A percentile compares a stretch with the other conserved stretches of the same genome.
Conservation (phyloP, 2,888 invertebrate species). For the Hyposoter dolosus region DNA sequence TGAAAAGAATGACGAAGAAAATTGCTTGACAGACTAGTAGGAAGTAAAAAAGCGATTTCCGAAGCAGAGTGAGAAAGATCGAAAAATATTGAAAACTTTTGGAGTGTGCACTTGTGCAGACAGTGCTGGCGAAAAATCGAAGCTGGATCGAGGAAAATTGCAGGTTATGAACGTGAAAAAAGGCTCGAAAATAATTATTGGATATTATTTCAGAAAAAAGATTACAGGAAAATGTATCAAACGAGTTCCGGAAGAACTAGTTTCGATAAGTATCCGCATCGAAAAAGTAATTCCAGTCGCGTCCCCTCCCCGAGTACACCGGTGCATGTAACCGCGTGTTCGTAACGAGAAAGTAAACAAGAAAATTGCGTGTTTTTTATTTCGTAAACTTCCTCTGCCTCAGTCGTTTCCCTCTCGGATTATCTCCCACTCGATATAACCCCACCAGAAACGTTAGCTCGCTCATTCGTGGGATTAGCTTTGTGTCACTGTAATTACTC, state of each 20-base stretch:
- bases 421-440: conserved; percentile 1
- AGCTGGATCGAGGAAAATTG: not conserved
- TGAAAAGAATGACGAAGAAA: no score
- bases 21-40: no score
- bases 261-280: not conserved
- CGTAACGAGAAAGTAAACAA: conserved; percentile 34
- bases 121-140: not conserved
- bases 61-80: no score
- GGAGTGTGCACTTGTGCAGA: no score
- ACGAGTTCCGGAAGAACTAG: conserved; percentile 2
- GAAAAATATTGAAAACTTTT: no score
- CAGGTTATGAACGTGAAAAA: not conserved
- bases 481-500: conserved; percentile 55
- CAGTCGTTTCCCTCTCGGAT: conserved; percentile 18
- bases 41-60: no score
- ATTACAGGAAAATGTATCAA: not conserved
- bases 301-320: not conserved
- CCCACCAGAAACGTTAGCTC: not conserved
- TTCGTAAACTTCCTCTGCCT: conserved; percentile 31
- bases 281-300: conserved; percentile 1
- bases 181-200: not conserved
- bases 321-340: not conserved
- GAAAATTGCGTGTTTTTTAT: conserved; percentile 14
- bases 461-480: conserved; percentile 51
- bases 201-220: not conserved